Evolutionary conservation across 2,888 invertebrate genomes (phyloP).

Genomic region (Dendrolimus pini): DNA sequence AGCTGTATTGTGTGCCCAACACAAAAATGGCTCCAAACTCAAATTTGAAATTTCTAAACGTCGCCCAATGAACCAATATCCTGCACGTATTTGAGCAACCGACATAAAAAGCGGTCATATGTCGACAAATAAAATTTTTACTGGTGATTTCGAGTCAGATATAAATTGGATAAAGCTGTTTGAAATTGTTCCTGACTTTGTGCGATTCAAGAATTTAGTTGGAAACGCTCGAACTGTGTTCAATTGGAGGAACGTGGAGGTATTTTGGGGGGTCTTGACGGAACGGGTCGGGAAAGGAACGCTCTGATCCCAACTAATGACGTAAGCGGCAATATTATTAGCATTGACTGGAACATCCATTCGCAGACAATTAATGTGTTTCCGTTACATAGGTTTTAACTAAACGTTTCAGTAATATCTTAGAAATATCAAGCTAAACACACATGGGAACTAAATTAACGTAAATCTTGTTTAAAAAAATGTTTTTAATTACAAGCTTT

Average conservation of each 20-base stretch:
- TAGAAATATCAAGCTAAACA: too few species aligned
- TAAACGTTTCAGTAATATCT: too few species aligned
- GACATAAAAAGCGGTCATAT: not conserved
- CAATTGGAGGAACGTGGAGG: not conserved
- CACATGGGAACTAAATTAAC: too few species aligned
- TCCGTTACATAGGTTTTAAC: too few species aligned
- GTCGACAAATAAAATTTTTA: slow-evolving; percentile 8
- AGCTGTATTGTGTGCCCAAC: too few species aligned
- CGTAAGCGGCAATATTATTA: too few species aligned
- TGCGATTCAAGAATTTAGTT: not conserved
- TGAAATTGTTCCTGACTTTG: slow-evolving; percentile 25
- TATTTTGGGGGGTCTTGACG: not conserved
- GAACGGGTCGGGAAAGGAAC: not conserved
- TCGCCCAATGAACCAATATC: not conserved
- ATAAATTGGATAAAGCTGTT: slow-evolving; percentile 54
- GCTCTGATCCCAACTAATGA: not conserved
- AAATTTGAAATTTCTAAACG: not conserved
- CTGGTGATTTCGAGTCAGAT: slow-evolving; percentile 22
- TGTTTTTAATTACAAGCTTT: too few species aligned
- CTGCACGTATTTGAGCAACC: not conserved
- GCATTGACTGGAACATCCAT: too few species aligned
- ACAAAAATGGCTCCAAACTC: too few species aligned
- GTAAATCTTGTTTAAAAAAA: too few species aligned
- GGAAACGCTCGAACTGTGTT: not conserved
- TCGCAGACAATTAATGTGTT: too few species aligned